Base-by-base conservation (phyloP, 2,888 invertebrate species). In the Mythimna loreyi region DNA sequence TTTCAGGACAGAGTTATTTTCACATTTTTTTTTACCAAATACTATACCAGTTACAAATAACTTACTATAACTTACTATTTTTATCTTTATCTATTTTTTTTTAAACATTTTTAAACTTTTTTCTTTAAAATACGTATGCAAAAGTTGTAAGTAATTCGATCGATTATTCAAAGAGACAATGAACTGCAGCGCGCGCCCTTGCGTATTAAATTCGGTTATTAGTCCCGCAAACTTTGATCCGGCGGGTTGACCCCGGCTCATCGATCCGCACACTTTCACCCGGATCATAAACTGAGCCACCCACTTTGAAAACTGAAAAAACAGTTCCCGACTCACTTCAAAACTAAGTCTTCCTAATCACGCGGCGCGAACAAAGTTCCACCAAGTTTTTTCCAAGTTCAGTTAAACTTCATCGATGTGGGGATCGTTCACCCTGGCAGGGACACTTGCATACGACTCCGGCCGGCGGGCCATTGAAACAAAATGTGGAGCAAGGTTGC, bases 341-440 rank as follows among this genome's bases (percentile, higher is more conserved):
- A 91, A 96, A 96, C 95, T 95, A 95, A 96, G 94, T 95, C 94
- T 92, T 94, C 94, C 95, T 96, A 96, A 96, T 96, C 96, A 96
- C 94, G 92, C 92, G 92, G 93, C 94, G 93, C 92, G 93, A 92
- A 93, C 92, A 91, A 94, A 95, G 90, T 95, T 94, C 88, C 79
- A 81, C 86, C 87, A 92, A 94, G 94, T 95, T 94, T 96, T 95
- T 95, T 95, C 92, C 94, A 94, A 96, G 94, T 95, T 95, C 93
- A 93, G 91, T 91, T 91, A 87, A 94, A 94, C 91, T 95, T 93
- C 93, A 94, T 95, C 94, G 94, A 95, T 95, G 95, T 94, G 93
- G 92, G 92, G 94, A 94, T 93, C 94, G 92, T 95, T 95, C 94
- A 94, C 94, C 94, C 93, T 92, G 93, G 90, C 90, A 91, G 94